Base-by-base conservation (phyloP, 2,113 vertebrate genomes). In the Nibea coibor region DNA sequence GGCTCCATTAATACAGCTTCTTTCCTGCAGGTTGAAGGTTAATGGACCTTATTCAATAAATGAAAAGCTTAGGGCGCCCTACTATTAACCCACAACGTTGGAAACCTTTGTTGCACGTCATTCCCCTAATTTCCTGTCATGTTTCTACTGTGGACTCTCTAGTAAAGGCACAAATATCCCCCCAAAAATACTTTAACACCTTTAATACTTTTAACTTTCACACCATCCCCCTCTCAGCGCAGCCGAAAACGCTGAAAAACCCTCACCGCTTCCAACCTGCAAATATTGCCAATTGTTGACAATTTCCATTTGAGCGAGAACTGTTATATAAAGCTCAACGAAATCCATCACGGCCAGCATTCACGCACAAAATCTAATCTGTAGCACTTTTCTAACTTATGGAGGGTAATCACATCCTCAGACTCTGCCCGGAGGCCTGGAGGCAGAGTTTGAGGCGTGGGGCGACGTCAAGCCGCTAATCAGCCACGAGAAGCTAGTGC, bases 11-110 rank as follows among this genome's bases (percentile, higher is more conserved):
- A 80, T 59, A 74, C 71, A 73, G 77, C 65, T 39, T 47, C 53
- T 68, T 48, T 47, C 35, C 65, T 56, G 53, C 51, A 43, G 57
- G 17, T 19, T 43, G 61, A 70, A 67, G 28, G 65, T 75, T 78
- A 75, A 84, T 68, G 51, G 53, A n/a, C 67, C 31, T 73, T n/a
- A 59, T 79, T 79, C 43, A 70, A 53, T 50, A 69, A 80, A 73
- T 63, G 53, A 85, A 86, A 72, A 58, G 59, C 75, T 70, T 5
- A 12, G 58, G 22, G 72, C 15, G 16, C 20, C 59, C 50, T 28
- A 22, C 64, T 50, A 35, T 72, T 56, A 82, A 78, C 64, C 35
- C 48, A 54, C 68, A 54, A 65, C 16, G 14, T 53, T 63, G n/a
- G 51, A 19, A 50, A 66, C 53, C 66, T 80, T 77, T 79, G 15